phyloP scores from a whole-genome alignment of 2,888 invertebrate species.

The Drosophila neonasuta region DNA sequence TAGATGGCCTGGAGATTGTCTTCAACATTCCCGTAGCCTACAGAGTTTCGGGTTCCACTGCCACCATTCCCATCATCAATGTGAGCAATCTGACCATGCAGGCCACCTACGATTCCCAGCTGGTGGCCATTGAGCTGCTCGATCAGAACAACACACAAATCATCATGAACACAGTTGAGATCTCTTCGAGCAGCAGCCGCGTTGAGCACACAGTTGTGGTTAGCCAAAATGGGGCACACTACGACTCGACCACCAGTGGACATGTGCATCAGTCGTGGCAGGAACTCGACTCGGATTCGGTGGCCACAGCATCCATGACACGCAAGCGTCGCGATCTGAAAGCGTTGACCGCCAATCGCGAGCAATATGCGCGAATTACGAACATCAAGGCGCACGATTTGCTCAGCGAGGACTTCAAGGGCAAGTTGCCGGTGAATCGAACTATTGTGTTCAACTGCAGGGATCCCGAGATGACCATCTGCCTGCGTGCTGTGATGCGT shows the following conservation, averaged over 20 bases:
- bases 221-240: conserved; percentile 52
- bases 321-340: conserved; percentile 71
- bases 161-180: conserved; percentile 76
- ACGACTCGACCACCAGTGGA: conserved; percentile 61
- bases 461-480: conserved; percentile 77
- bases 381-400: conserved; percentile 75
- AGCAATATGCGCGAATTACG: conserved; percentile 78
- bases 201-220: conserved; percentile 32
- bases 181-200: conserved; percentile 47
- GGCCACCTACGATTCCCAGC: conserved; percentile 78
- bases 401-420: conserved; percentile 79
- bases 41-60: conserved; percentile 70
- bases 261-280: conserved; percentile 56
- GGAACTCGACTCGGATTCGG: conserved; percentile 54
- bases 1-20: conserved; percentile 77
- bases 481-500: conserved; percentile 79
- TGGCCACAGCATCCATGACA: conserved; percentile 67
- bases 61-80: conserved; percentile 77
- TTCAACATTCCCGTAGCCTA: conserved; percentile 81
- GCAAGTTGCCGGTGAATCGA: conserved; percentile 80
- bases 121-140: conserved; percentile 74
- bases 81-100: conserved; percentile 79
- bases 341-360: conserved; percentile 70
- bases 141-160: conserved; percentile 79
- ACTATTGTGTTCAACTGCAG: conserved; percentile 82